Evolutionary conservation across 2,797 vertebrate species (phyloP), one percentile per base, ranked within the genome.

Genomic region (Sebastes glaucus): DNA sequence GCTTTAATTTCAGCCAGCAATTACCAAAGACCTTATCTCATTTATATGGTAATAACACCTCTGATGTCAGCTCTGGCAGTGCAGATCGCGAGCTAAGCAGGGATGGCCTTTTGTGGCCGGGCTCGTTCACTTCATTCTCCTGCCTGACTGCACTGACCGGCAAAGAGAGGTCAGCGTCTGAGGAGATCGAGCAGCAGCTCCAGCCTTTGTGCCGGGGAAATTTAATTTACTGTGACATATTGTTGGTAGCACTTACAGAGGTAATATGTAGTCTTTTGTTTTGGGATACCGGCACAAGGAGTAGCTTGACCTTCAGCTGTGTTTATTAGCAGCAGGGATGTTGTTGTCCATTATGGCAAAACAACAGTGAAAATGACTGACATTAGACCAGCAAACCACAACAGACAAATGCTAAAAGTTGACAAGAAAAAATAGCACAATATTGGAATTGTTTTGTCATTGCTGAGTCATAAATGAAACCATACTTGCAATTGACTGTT

Each of bases 21-120:
- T 96, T 95, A 95, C 89, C 84, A 74, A 69, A 93, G 91, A 84
- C 85, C 86, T 93, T 86, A 93, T 95, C 94, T 95, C 92, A 94
- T 96, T 96, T 96, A 93, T 95, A 96, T 96, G 96, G 89, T 95
- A 96, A 96, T 96, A 90, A 86, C 92, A 86, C 81, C 84, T 87
- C 80, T 92, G 86, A 63, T 59, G 87, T 92, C 87, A 91, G 84
- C 80, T 83, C 85, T 27, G 59, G 82, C 79, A 80, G 90, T 55
- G 28, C 81, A 86, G 88, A 80, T 87, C 74, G 77, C 73, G 67
- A 87, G 81, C 90, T 89, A 90, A 62, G 56, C 73, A 78, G 82
- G 56, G 5, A 73, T 22, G 88, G 87, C 90, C 88, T 93, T 92
- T 88, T 46, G 83, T 85, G 85, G 82, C 90, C 11, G 28, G 82